Base-by-base conservation (phyloP, 1,140 invertebrate genomes). In the Trichomalopsis sarcophagae region DNA sequence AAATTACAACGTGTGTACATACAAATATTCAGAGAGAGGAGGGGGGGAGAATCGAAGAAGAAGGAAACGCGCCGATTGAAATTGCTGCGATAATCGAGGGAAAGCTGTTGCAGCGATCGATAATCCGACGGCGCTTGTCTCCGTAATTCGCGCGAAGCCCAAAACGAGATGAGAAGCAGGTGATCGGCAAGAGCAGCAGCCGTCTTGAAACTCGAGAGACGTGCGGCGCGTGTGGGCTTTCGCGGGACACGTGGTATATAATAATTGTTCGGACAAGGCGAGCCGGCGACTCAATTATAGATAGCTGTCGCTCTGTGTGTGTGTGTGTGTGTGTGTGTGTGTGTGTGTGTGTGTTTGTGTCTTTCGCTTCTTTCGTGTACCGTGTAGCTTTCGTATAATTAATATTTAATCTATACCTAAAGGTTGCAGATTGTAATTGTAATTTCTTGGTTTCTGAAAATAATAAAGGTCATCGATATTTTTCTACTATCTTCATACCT, bases 151-250 rank as follows among this genome's bases (percentile, higher is more conserved):
- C 66, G 79, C 66, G 78, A 83, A 84, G 76, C 40, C 82, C 82
- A 79, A 78, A 84, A 78, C 62, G 74, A 78, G 82, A 78, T 77
- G 74, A 84, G n/a, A 30, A 82, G 69, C 55, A 73, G 74, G 66
- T 84, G 82, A 84, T 77, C 82, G 17, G 71, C 9, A 66, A 71
- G 50, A 33, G 74, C 74, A 76, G 81, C 76, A 78, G 76, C 82
- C 82, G 82, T 84, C 76, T 66, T 47, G 74, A 83, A 83, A 83
- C 62, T 77, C 47, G 82, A 83, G 81, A 82, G 74, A 77, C n/a
- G 81, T 36, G n/a, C 6, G 33, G 27, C 74, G 62, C 33, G 74
- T 68, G 40, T 17, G 69, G 50, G 10, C 30, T 40, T 66, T 30
- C 62, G 74, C 82, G 62, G n/a, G 55, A 62, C 21, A 6, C 6